These are phyloP conservation scores for Sylvilagus bachmani DNA, from an alignment of 2,113 vertebrate species.

Conservation along the genomic window DNA sequence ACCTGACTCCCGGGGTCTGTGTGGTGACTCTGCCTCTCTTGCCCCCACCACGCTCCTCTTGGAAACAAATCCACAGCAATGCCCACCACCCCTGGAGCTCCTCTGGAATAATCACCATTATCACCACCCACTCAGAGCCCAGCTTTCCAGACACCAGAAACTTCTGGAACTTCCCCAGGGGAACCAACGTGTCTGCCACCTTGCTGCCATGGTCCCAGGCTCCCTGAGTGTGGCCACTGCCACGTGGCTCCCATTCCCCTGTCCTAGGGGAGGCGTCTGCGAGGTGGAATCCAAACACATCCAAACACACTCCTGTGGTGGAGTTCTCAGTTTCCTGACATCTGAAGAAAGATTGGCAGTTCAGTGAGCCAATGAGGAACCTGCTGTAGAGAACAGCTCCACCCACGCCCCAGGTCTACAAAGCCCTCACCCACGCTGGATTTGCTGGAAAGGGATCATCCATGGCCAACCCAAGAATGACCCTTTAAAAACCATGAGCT, in stretches of 20 bases:
- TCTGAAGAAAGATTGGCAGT: background rate
- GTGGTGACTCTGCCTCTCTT: no score
- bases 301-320: background rate
- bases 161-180: background rate
- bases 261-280: no score
- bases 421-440: accelerated
- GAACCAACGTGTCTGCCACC: accelerated
- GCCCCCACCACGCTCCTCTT: no score
- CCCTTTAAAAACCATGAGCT: background rate
- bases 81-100: background rate
- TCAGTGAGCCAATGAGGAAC: background rate
- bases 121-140: no score
- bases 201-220: background rate
- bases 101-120: background rate
- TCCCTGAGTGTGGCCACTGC: background rate
- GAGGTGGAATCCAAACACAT: background rate
- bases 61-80: no score
- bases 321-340: background rate
- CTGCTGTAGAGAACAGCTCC: background rate
- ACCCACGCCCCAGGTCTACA: background rate
- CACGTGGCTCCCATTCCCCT: accelerated
- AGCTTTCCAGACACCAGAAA: background rate
- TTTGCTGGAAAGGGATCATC: background rate
- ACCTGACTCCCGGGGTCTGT: no score
- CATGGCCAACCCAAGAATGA: background rate